Evolutionary conservation across 2,888 invertebrate genomes (phyloP), one percentile per base, ranked within the genome.

Genomic region (Willowsia nigromaculata): DNA sequence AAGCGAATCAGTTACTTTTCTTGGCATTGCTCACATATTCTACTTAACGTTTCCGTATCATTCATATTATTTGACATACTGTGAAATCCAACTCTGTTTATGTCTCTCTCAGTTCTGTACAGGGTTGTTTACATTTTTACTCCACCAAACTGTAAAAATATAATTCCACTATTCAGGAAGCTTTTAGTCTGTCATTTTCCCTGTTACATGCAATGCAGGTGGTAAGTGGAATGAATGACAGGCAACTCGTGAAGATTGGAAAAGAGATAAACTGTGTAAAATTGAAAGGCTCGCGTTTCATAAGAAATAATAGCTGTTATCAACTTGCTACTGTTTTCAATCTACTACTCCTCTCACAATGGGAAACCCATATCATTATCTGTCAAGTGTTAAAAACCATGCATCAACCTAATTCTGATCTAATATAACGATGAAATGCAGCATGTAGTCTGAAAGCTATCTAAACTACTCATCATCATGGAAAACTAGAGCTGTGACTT

Each of bases 321-420:
- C 50, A 1, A 50, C 50, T n/a, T n/a, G 65, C 65, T 65, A 65
- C 65, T 33, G 65, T 65, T 30, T 65, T 33, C 7, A n/a, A 33
- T 65, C n/a, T 65, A 15, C n/a, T 65, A 15, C 18, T 33, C 15
- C 30, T 33, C 33, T 65, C 65, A n/a, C 15, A 30, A 59, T 15
- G 11, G 65, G 65, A 7, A 13, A 25, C 13, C 30, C 33, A 15
- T 65, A 65, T 74, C 40, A 74, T 74, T 47, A 80, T 56, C 81
- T 62, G 65, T 62, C 43, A 65, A 65, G 81, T 82, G 81, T 62
- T 82, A 62, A 62, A 40, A 82, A 37, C 13, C 37, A 68, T 37
- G 37, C 33, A 9, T 30, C 65, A 33, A n/a, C 33, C 65, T 33
- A 30, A 65, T 65, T 65, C n/a, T 4, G 18, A 15, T 30, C n/a